These are phyloP conservation scores for Oreonectes daqikongensis DNA, from an alignment of 2,797 vertebrate species.

Conservation along the genomic window DNA sequence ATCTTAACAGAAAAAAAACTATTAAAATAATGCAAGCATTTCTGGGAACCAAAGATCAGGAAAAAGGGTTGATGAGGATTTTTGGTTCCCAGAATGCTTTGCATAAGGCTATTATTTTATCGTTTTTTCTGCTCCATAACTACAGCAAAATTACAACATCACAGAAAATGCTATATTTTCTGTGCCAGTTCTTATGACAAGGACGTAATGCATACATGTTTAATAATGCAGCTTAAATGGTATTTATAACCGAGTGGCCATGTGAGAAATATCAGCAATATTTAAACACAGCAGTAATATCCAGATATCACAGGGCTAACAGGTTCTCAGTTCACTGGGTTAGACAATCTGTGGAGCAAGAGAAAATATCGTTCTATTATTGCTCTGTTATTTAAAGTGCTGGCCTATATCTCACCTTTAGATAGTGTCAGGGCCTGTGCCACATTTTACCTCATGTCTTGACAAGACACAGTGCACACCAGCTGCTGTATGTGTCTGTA, in stretches of 20 bases:
- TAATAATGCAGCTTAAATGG: conserved; percentile 12
- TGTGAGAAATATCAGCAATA: neutral
- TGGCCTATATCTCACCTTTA: conserved; percentile 18
- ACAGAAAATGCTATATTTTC: neutral
- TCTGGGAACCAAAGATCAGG: too few relatives aligned
- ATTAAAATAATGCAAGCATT: too few relatives aligned
- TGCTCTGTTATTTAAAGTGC: conserved; percentile 29
- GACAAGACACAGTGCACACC: conserved; percentile 13
- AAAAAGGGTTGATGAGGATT: too few relatives aligned
- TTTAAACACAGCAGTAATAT: conserved; percentile 2
- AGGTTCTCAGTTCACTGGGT: conserved; percentile 12
- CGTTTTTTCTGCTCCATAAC: too few relatives aligned
- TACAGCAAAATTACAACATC: too few relatives aligned
- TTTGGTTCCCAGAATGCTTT: too few relatives aligned
- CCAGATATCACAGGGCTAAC: neutral
- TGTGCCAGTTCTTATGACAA: neutral
- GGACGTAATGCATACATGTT: neutral
- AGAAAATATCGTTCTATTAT: conserved; percentile 12
- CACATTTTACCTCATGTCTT: conserved; percentile 38
- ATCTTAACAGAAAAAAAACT: too few relatives aligned
- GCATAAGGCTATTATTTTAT: too few relatives aligned
- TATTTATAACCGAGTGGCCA: neutral
- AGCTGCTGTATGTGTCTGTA: conserved; percentile 29
- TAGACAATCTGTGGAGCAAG: conserved; percentile 1
- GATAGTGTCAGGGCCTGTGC: conserved; percentile 21